A percentile compares a stretch with the other conserved stretches of the same genome.
Evolutionary conservation across 2,888 invertebrate genomes (phyloP).

Genomic region (Agrotis segetum): DNA sequence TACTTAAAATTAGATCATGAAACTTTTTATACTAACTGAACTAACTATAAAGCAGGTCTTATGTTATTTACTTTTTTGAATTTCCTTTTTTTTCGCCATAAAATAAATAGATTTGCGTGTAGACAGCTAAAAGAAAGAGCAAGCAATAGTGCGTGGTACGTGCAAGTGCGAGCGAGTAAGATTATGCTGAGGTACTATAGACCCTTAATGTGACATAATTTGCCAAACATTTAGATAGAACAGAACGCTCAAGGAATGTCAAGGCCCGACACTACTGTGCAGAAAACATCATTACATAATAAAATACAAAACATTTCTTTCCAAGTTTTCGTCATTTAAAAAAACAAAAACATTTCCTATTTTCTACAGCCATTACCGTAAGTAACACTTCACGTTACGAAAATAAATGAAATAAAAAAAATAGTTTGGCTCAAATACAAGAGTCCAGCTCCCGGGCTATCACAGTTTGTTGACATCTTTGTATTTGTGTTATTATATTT

Average conservation of each 20-base stretch:
- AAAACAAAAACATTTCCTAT: conserved; percentile 9
- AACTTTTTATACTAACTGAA: too few species aligned
- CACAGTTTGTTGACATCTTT: conserved; percentile 65
- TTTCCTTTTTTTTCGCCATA: too few species aligned
- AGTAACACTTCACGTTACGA: conserved; percentile 7
- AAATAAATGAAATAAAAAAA: conserved; percentile 37
- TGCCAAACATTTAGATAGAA: neutral
- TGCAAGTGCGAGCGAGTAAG: too few species aligned
- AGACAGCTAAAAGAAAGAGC: too few species aligned
- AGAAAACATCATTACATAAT: conserved; percentile 16
- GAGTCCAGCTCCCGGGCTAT: conserved; percentile 47
- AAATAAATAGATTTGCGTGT: too few species aligned
- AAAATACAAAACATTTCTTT: too few species aligned
- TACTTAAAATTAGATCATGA: too few species aligned
- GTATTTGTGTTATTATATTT: conserved; percentile 54
- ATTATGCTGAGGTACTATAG: too few species aligned
- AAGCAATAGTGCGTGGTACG: too few species aligned
- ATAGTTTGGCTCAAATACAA: conserved; percentile 51
- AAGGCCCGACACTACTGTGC: conserved; percentile 1
- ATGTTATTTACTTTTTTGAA: too few species aligned
- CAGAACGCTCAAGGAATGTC: conserved; percentile 21
- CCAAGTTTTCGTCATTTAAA: neutral
- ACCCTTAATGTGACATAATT: conserved; percentile 9
- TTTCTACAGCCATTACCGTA: conserved; percentile 16
- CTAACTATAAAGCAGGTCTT: too few species aligned